Evolutionary conservation across 1,140 invertebrate genomes (phyloP), one percentile per base, ranked within the genome.

Genomic region (Calephelis nemesis): DNA sequence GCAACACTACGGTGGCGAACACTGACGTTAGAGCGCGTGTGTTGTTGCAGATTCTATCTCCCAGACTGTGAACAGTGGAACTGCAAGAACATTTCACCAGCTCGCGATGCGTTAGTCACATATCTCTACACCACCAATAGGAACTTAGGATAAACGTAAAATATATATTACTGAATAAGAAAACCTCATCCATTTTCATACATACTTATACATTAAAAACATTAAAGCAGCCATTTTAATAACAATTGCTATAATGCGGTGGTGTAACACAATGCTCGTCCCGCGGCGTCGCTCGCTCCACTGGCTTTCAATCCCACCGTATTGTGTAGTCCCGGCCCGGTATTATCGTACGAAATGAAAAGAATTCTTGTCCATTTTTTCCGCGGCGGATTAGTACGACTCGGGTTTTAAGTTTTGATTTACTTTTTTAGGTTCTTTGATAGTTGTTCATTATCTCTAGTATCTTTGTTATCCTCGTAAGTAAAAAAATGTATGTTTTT

Each of bases 271-370:
- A 82, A 81, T 79, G 78, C 77, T 77, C 75, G 73, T 74, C 75
- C 74, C 77, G 76, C 79, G 81, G 78, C 78, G 78, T 78, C 75
- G 75, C 73, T 70, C 86, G 84, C 84, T 81, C 70, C 81, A 82
- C 63, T 88, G 86, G 63, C 8, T 83, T 87, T 88, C 84, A 88
- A 88, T 85, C 81, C 75, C 70, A 74, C 77, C 74, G 73, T 75
- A 79, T 84, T 84, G 76, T 79, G 73, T 73, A 72, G 64, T 76
- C 71, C 71, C 42, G 48, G 11, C 45, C 63, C 64, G 66, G 70
- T 68, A 77, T 81, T 78, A 86, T 81, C 81, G 77, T 84, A 80
- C 75, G 76, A 82, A 85, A 85, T 86, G 83, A 87, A 81, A 85
- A 85, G 78, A 82, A 82, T 78, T 77, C 77, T 82, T 78, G 71